Evolutionary conservation across 2,113 vertebrate genomes (phyloP).

Genomic region (Dipodomys merriami): DNA sequence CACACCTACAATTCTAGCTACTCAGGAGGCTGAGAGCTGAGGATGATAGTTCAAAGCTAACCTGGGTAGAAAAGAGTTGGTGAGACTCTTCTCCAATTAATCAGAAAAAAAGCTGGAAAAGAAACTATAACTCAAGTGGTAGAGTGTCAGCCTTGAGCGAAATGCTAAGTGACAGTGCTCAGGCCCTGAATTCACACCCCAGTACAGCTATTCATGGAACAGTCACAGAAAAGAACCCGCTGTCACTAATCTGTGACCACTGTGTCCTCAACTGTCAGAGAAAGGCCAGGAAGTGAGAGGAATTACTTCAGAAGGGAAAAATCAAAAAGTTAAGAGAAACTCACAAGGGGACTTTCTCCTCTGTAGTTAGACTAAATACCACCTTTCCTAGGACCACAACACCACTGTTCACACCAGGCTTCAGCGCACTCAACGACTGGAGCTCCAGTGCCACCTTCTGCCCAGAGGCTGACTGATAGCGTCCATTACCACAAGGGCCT

Average conservation of each 20-base stretch:
- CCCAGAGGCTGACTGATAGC: constrained; percentile 88
- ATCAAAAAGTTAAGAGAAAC: constrained; percentile 69
- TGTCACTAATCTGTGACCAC: neutral
- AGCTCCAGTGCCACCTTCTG: constrained; percentile 86
- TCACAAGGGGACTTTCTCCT: constrained; percentile 95
- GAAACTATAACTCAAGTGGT: too few species aligned
- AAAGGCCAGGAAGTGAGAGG: neutral
- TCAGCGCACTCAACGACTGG: constrained; percentile 84
- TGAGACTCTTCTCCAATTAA: too few species aligned
- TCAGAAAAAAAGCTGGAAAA: too few species aligned
- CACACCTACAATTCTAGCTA: too few species aligned
- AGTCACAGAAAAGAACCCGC: neutral
- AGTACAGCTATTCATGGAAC: neutral
- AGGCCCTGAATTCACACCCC: too few species aligned
- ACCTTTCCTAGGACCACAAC: constrained; percentile 92
- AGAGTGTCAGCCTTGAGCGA: too few species aligned
- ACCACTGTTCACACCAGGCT: constrained; percentile 87
- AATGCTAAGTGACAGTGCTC: too few species aligned
- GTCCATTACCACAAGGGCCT: constrained; percentile 89
- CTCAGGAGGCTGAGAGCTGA: too few species aligned
- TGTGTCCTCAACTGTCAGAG: neutral
- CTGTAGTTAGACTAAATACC: constrained; percentile 93
- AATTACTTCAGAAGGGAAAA: neutral
- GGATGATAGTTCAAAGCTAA: too few species aligned
- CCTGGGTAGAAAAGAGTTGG: too few species aligned